Evolutionary conservation across 2,888 invertebrate species (phyloP), one percentile per base, ranked within the genome.

Genomic region (Cylindroiulus punctatus): DNA sequence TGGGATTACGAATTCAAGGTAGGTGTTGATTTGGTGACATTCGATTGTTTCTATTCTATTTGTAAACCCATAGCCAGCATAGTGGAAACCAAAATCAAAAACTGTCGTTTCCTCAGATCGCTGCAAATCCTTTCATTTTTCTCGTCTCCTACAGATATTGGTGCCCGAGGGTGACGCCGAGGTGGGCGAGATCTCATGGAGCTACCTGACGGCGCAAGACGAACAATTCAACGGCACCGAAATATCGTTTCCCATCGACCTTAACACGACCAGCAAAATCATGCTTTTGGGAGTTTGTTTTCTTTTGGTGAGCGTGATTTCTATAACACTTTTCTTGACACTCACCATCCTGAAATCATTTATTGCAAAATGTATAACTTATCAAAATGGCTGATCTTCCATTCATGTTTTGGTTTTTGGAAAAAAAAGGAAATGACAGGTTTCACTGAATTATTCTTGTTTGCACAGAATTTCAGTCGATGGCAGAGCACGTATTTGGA

Each of bases 1-100:
- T 86, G 86, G 86, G 86, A 86, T 83, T 86, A 86, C 22, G 86
- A 86, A 86, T 86, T 86, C 32, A 86, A 86, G 40, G 86, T 57
- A 40, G 22, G 44, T n/a, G 22, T 36, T 30, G n/a, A 47, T 52
- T 65, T 65, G 4, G 4, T 7, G 10, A 22, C 26, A 7, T 84
- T 84, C 47, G 36, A 3, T 22, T 8, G 22, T 82, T 82, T 82
- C 19, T 3, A 5, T 36, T 44, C n/a, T n/a, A n/a, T n/a, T n/a
- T n/a, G n/a, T n/a, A n/a, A n/a, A n/a, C n/a, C n/a, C n/a, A n/a
- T n/a, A n/a, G n/a, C n/a, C n/a, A n/a, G n/a, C n/a, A n/a, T n/a
- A n/a, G n/a, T n/a, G n/a, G n/a, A n/a, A n/a, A n/a, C n/a, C n/a
- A n/a, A n/a, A n/a, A n/a, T n/a, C n/a, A n/a, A n/a, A n/a, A n/a